Conservation (phyloP, 2,797 vertebrate genomes). For the Amphiprion clarkii region DNA sequence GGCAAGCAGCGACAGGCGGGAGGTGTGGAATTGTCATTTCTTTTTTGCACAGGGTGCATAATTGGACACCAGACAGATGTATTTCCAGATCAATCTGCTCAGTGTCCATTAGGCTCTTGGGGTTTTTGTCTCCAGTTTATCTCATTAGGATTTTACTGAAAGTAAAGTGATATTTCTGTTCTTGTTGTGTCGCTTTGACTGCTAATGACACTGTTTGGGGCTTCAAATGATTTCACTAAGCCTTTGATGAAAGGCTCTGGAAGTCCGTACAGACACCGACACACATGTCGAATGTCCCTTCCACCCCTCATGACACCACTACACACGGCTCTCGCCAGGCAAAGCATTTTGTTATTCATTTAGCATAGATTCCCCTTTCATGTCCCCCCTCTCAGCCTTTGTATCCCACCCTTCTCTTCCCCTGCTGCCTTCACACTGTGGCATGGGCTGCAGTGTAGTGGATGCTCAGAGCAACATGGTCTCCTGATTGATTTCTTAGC, state of each 20-base stretch:
- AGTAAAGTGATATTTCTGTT: conserved; percentile 31
- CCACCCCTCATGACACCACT: conserved; percentile 24
- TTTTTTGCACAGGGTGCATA: too few species aligned
- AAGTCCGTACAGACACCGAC: conserved; percentile 22
- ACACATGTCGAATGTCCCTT: conserved; percentile 24
- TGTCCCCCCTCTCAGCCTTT: conserved; percentile 61
- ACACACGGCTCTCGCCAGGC: conserved; percentile 9
- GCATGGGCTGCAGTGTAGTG: conserved; percentile 36
- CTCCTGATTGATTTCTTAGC: conserved; percentile 64
- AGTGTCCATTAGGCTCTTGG: conserved; percentile 13
- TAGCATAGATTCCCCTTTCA: conserved; percentile 67
- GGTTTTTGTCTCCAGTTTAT: conserved; percentile 9
- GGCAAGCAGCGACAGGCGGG: neutral
- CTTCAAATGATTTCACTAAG: conserved; percentile 47
- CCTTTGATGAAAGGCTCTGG: conserved; percentile 57
- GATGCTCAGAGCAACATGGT: conserved; percentile 55
- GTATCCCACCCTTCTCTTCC: conserved; percentile 34
- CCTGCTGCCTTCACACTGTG: conserved; percentile 48
- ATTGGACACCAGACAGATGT: conserved; percentile 1
- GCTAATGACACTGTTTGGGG: conserved; percentile 49
- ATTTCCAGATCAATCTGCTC: conserved; percentile 29
- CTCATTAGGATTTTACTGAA: conserved; percentile 19
- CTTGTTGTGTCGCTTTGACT: conserved; percentile 36
- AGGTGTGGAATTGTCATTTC: neutral
- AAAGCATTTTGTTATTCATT: conserved; percentile 65